These are phyloP conservation scores for Drosophila neocordata DNA, from an alignment of 1,140 invertebrate genomes.

Conservation along the genomic window DNA sequence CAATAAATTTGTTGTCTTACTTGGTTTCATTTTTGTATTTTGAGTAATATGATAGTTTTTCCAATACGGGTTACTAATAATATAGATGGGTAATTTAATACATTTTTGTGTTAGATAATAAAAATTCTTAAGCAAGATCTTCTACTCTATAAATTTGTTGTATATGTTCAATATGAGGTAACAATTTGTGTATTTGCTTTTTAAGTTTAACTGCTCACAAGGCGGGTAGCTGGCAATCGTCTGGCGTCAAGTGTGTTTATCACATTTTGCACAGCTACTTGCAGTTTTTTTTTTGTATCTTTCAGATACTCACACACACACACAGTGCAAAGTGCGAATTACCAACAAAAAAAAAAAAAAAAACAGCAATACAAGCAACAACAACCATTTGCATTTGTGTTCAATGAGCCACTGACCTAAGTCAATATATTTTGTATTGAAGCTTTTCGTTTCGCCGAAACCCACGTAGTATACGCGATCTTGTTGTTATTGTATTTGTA, in stretches of 20 bases:
- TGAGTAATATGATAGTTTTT: conserved; percentile 56
- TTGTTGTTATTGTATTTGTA: conserved; percentile 44
- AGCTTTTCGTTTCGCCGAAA: conserved; percentile 34
- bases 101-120: conserved; percentile 18
- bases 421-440: conserved; percentile 80
- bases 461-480: conserved; percentile 36
- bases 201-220: conserved; percentile 61
- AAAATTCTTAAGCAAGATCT: conserved; percentile 9
- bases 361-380: conserved; percentile 17
- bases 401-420: conserved; percentile 82
- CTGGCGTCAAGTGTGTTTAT: conserved; percentile 75
- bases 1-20: conserved; percentile 42
- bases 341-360: conserved; percentile 39
- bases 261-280: conserved; percentile 75
- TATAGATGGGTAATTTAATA: conserved; percentile 45
- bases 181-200: conserved; percentile 64
- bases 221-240: conserved; percentile 14
- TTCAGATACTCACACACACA: conserved; percentile 53
- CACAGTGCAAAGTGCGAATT: conserved; percentile 73
- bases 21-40: conserved; percentile 9
- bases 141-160: conserved; percentile 39
- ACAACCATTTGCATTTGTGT: conserved; percentile 80
- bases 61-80: conserved; percentile 27
- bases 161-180: conserved; percentile 64
- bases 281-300: conserved; percentile 62